Evolutionary conservation across 2,113 vertebrate genomes (phyloP).

Genomic region (Etheostoma spectabile): DNA sequence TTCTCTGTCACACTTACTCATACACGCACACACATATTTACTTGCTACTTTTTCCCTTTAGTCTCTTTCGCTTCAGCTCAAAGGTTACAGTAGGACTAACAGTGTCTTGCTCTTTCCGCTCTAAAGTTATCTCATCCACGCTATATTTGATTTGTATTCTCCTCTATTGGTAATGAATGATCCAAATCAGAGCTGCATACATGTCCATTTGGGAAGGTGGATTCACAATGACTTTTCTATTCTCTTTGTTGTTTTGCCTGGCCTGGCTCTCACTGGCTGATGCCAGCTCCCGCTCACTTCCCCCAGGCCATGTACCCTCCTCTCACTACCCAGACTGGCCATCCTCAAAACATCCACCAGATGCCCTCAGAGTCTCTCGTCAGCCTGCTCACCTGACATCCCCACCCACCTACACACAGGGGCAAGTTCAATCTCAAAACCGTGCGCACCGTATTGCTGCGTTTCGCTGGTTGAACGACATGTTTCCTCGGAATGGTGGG

Average conservation of each 20-base stretch:
- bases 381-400: background rate
- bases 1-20: slow-evolving; percentile 2
- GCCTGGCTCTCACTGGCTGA: no score
- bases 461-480: no score
- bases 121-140: background rate
- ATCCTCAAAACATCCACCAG: background rate
- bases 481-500: no score
- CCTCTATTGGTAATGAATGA: slow-evolving; percentile 19
- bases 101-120: background rate
- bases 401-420: no score
- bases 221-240: no score
- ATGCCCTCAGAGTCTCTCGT: background rate
- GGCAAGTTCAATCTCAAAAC: no score
- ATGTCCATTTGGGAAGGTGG: slow-evolving; percentile 19
- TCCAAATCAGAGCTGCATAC: background rate
- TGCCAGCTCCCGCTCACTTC: no score
- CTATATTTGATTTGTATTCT: background rate
- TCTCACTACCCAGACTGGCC: background rate
- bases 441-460: no score
- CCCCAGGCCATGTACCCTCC: background rate
- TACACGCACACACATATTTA: background rate
- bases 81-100: background rate
- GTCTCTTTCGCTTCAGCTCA: background rate
- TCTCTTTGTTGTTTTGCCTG: no score
- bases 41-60: background rate